Base-by-base conservation (phyloP, 2,888 invertebrate genomes). In the Acheta domesticus region DNA sequence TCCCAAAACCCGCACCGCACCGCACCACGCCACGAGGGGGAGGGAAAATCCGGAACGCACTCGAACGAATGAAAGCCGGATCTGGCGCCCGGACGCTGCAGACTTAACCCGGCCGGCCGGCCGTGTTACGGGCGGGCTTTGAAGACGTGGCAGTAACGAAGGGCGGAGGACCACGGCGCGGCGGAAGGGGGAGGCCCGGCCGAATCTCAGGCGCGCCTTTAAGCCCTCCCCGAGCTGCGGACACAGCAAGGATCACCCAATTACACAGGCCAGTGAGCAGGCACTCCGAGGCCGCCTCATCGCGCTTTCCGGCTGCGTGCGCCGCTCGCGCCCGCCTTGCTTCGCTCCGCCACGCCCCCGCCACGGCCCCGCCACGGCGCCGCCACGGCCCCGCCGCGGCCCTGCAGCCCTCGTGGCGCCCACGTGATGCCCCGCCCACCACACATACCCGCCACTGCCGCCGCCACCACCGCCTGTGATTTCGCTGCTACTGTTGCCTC, bases 161-260 rank as follows among this genome's bases (percentile, higher is more conserved):
- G 62, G 62, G 62, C 14, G 14, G 62, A 62, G 62, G 62, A 4
- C 14, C 62, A 0, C 3, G n/a, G 62, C n/a, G 62, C 14, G n/a
- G 16, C n/a, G 62, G 62, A 14, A 19, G 62, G 62, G n/a, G 62
- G 14, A 11, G 62, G 62, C 16, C 12, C 62, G 62, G 62, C 62
- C 62, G n/a, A n/a, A 62, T 62, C 62, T 62, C 62, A 62, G 62
- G 62, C 62, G 62, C 62, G n/a, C 62, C 62, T 62, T n/a, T 62
- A 62, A 14, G 62, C 36, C 36, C 36, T 36, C 36, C 36, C 62
- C 11, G 62, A 19, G 14, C 62, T 62, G 16, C 62, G 62, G 62
- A 62, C 62, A 62, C n/a, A 62, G 62, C 62, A 62, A 62, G 62
- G 62, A 62, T 62, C 62, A 62, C 62, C 62, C 62, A 62, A 62